Evolutionary conservation across 1,140 invertebrate genomes (phyloP), one percentile per base, ranked within the genome.

Genomic region (Rhopalosiphum maidis): DNA sequence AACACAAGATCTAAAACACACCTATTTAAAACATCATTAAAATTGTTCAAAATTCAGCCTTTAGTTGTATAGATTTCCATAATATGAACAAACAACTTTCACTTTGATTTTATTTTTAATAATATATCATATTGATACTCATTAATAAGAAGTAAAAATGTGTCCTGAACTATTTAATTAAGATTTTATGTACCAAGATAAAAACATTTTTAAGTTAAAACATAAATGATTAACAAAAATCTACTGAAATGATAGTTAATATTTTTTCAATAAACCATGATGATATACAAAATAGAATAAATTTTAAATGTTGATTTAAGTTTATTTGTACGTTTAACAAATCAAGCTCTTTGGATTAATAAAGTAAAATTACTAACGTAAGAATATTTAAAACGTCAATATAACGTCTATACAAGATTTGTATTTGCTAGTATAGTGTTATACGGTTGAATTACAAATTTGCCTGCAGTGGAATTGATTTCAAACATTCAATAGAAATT

Each of bases 361-460:
- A n/a, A 18, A 77, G 30, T 77, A n/a, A 18, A n/a, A 18, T n/a
- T 18, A n/a, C 60, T n/a, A 5, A n/a, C 30, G n/a, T 68, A n/a
- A 77, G n/a, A 30, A 68, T 30, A 68, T 68, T 68, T 68, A 77
- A n/a, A 77, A n/a, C 18, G 15, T 77, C n/a, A 77, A 77, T 35
- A n/a, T 18, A n/a, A 35, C n/a, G 15, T 18, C 15, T 3, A 4
- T 41, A 86, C 15, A 46, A 15, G 41, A 46, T 86, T 46, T 86
- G 2, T 43, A 1, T 43, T 86, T 86, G 41, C 15, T 43, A 6
- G 30, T n/a, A 48, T n/a, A 35, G 18, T 30, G 1, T 46, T n/a
- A 48, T 22, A 35, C n/a, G 86, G 35, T 88, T 88, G 86, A 88
- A 87, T 48, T 88, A 51, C 46, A 51, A n/a, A 88, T 48, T 15